Conservation (phyloP, 2,888 invertebrate species). For the Drosophila dives region DNA sequence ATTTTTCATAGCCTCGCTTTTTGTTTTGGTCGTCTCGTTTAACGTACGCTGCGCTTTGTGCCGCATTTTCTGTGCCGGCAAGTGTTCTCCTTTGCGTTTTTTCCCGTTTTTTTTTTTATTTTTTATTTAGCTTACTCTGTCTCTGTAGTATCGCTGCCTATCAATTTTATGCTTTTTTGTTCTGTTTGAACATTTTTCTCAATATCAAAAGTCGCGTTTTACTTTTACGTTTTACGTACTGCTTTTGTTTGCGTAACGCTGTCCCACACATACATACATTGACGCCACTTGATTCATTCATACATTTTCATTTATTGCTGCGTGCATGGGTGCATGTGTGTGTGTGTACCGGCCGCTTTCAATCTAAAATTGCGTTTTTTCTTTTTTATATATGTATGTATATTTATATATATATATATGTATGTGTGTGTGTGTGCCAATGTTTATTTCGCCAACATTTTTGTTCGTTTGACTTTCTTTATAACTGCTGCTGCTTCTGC, state of each 20-base stretch:
- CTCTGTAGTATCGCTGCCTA: conserved; percentile 38
- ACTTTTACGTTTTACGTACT: conserved; percentile 53
- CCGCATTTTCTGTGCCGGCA: conserved; percentile 44
- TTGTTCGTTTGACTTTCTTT: conserved; percentile 62
- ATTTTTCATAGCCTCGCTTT: conserved; percentile 57
- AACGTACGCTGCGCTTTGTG: conserved; percentile 58
- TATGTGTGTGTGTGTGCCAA: conserved; percentile 21
- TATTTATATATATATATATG: neutral
- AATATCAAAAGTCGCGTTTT: conserved; percentile 56
- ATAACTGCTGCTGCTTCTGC: conserved; percentile 41
- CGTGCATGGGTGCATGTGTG: conserved; percentile 6
- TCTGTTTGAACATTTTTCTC: conserved; percentile 35
- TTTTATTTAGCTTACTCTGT: conserved; percentile 4
- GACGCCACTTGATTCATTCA: conserved; percentile 64
- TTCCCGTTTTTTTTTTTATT: neutral
- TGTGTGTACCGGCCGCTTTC: conserved; percentile 40
- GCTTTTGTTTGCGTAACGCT: conserved; percentile 48
- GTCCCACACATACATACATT: conserved; percentile 23
- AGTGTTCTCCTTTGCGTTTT: conserved; percentile 41
- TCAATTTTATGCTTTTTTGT: conserved; percentile 44
- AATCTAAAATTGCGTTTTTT: conserved; percentile 68
- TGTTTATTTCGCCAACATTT: conserved; percentile 37
- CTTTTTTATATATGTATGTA: conserved; percentile 33
- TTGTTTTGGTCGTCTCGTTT: conserved; percentile 74
- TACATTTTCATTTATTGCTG: conserved; percentile 58